Conservation (phyloP, 2,113 vertebrate species). For the Colistium nudipinnis region DNA sequence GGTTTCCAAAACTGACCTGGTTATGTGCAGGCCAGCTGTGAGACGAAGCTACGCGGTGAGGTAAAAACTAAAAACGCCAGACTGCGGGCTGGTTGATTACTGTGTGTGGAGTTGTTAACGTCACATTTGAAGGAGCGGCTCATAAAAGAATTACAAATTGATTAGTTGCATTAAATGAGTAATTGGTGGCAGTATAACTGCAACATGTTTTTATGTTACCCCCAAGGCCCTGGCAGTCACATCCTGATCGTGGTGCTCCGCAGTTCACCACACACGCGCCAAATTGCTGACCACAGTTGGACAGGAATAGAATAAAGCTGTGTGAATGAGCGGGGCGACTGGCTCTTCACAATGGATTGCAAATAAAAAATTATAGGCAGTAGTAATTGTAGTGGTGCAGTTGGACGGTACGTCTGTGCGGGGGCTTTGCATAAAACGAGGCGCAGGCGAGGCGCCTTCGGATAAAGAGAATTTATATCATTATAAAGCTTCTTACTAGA, state of each 20-base stretch:
- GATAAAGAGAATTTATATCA: neutral
- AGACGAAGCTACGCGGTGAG: neutral
- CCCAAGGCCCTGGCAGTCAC: neutral
- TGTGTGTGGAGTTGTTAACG: neutral
- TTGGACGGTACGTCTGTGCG: neutral
- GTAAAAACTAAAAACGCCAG: neutral
- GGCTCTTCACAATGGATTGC: neutral
- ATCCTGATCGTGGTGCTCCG: neutral
- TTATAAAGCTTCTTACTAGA: neutral
- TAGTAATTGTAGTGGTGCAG: too few species aligned
- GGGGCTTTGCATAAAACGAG: neutral
- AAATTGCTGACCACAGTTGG: neutral
- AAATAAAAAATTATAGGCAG: neutral
- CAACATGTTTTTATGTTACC: neutral
- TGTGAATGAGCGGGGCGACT: neutral
- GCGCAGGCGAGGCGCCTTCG: neutral
- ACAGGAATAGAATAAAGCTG: constrained; percentile 4
- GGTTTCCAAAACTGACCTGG: neutral
- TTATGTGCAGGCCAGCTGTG: neutral
- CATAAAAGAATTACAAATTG: neutral
- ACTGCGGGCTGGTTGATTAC: neutral
- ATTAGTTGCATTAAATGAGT: neutral
- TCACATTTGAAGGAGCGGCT: neutral
- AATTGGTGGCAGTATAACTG: neutral
- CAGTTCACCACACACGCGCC: neutral